Evolutionary conservation across 2,113 vertebrate species (phyloP).

Genomic region (Scatophagus argus): DNA sequence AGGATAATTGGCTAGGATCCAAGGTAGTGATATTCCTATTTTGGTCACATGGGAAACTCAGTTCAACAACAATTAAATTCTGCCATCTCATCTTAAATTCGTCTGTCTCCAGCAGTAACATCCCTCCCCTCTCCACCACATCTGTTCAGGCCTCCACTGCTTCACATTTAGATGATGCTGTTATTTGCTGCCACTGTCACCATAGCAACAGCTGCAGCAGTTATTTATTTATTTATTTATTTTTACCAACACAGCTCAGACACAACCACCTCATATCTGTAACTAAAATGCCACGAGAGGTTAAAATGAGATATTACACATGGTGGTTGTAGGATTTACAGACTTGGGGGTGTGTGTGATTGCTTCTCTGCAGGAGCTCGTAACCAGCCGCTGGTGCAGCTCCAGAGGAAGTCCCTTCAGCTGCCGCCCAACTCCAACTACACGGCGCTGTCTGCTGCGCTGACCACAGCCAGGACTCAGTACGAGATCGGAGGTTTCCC

Average conservation of each 20-base stretch:
- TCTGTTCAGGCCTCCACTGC: slow-evolving; percentile 9
- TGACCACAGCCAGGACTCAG: slow-evolving; percentile 91
- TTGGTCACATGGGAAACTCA: background rate
- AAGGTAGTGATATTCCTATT: background rate
- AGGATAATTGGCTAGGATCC: background rate
- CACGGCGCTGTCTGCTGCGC: slow-evolving; percentile 89
- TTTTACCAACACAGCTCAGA: slow-evolving; percentile 17
- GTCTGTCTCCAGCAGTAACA: slow-evolving; percentile 30
- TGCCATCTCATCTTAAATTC: slow-evolving; percentile 28
- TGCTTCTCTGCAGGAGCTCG: slow-evolving; percentile 84
- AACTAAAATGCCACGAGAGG: background rate
- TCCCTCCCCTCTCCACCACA: background rate
- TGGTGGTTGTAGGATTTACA: background rate
- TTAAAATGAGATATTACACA: background rate
- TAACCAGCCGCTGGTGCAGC: slow-evolving; percentile 93
- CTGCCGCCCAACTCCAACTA: slow-evolving; percentile 89
- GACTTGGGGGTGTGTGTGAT: background rate
- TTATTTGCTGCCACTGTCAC: slow-evolving; percentile 58
- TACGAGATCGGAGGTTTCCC: slow-evolving; percentile 92
- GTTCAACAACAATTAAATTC: background rate
- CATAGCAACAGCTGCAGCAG: slow-evolving; percentile 50
- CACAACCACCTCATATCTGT: background rate
- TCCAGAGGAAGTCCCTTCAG: slow-evolving; percentile 90
- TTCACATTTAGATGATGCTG: slow-evolving; percentile 42
- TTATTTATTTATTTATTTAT: background rate